Percentiles rank a stretch among this genome's conserved stretches.
These are phyloP conservation scores for Anguilla megastoma DNA, from an alignment of 2,797 vertebrate species.

Conservation along the genomic window DNA sequence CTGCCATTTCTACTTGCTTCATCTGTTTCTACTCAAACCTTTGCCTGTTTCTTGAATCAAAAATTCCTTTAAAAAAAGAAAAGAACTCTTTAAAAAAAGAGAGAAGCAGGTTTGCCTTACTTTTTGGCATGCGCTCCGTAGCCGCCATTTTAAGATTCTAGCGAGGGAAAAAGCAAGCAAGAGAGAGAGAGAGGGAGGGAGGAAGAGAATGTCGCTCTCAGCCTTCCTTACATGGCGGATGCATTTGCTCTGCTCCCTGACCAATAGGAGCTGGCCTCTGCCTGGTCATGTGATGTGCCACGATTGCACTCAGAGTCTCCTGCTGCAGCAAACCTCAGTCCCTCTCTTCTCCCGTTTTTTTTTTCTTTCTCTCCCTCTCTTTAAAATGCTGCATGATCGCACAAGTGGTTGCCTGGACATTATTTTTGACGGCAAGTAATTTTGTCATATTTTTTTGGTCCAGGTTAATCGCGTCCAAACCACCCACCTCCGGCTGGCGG, in stretches of 20 bases:
- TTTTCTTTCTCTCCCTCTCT: not conserved
- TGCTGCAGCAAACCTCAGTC: slow-evolving; percentile 69
- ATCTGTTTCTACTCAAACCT: slow-evolving; percentile 87
- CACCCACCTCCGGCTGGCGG: slow-evolving; percentile 18
- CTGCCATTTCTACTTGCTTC: slow-evolving; percentile 60
- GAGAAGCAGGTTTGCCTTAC: slow-evolving; percentile 60
- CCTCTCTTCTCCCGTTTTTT: slow-evolving; percentile 40
- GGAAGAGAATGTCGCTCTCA: slow-evolving; percentile 76
- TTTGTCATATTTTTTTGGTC: slow-evolving; percentile 30
- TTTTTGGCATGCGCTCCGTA: slow-evolving; percentile 62
- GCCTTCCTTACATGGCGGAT: slow-evolving; percentile 88
- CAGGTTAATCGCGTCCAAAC: slow-evolving; percentile 64
- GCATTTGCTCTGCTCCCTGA: slow-evolving; percentile 73
- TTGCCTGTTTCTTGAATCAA: slow-evolving; percentile 64
- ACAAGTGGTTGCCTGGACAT: not conserved
- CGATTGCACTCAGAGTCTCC: slow-evolving; percentile 78
- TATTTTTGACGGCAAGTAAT: slow-evolving; percentile 64
- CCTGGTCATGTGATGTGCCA: slow-evolving; percentile 83
- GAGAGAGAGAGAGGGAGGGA: slow-evolving; percentile 42
- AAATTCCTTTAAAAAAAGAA: slow-evolving; percentile 52
- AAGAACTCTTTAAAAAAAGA: slow-evolving; percentile 42
- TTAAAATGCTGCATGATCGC: not conserved
- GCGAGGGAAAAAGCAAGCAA: slow-evolving; percentile 42
- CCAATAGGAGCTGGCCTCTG: slow-evolving; percentile 77
- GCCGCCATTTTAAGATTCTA: slow-evolving; percentile 84